A percentile compares a stretch with the other conserved stretches of the same genome.
Conservation (phyloP, 2,797 vertebrate genomes). For the Cossypha polioptera region DNA sequence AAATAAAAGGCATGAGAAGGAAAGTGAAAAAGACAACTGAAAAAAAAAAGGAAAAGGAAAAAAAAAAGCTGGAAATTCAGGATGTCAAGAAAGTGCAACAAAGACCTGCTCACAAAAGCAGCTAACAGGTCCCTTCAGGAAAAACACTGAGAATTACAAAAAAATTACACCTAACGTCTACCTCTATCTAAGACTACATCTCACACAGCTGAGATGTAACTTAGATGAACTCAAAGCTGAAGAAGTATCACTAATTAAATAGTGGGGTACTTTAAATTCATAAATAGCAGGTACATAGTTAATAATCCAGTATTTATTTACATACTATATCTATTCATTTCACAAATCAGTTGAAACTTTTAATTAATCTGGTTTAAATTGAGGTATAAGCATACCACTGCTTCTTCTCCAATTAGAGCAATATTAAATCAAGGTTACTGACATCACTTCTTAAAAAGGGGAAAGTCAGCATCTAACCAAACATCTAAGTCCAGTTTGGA, state of each 20-base stretch:
- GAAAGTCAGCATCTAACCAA: neutral
- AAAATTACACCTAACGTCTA: too few relatives aligned
- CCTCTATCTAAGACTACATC: neutral
- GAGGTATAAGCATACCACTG: neutral
- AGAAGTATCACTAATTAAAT: neutral
- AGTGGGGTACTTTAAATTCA: neutral
- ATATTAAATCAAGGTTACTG: neutral
- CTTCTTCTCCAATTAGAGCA: neutral
- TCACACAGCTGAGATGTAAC: neutral
- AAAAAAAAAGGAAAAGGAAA: neutral
- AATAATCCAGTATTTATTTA: neutral
- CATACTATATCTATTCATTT: neutral
- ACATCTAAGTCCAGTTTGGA: neutral
- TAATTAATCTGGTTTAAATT: neutral
- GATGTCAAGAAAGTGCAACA: neutral
- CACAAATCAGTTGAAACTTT: neutral
- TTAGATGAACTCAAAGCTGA: neutral
- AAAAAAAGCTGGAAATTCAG: neutral
- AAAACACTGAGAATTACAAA: neutral
- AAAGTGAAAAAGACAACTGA: neutral
- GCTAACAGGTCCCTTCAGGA: neutral
- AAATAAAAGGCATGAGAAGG: fast-evolving
- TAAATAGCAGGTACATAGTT: neutral
- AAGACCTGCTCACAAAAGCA: neutral
- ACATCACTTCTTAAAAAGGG: neutral